Percentiles rank a stretch among this genome's conserved stretches.
phyloP scores from a whole-genome alignment of 2,797 vertebrate genomes.

The Morelia viridis region DNA sequence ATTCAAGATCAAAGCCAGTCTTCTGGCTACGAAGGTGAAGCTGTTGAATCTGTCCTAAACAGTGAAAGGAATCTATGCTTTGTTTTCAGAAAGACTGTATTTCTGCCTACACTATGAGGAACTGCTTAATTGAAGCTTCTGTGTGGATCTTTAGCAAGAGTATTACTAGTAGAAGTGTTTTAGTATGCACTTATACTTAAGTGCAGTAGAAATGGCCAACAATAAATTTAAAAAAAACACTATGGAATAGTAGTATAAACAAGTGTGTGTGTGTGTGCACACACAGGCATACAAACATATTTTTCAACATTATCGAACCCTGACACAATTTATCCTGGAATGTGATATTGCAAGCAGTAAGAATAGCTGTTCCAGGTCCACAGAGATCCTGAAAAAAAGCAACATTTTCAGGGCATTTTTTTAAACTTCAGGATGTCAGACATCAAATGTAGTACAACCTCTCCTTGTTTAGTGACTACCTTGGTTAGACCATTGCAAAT shows the following conservation, averaged over 20 bases:
- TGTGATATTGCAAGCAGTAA: background rate
- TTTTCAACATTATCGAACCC: background rate
- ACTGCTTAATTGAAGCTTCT: constrained; percentile 31
- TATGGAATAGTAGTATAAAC: background rate
- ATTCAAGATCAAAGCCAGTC: constrained; percentile 13
- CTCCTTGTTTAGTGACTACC: background rate
- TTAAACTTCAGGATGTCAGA: background rate
- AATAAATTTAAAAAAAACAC: background rate
- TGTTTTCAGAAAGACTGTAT: constrained; percentile 7
- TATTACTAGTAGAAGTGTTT: constrained; percentile 24
- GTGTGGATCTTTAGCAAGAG: constrained; percentile 32
- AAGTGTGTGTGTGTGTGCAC: background rate
- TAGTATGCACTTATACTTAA: background rate
- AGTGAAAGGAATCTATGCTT: constrained; percentile 3
- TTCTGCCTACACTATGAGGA: background rate
- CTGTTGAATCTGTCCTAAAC: constrained; percentile 29
- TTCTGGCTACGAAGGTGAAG: constrained; percentile 27
- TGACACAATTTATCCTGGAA: background rate
- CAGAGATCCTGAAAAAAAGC: background rate
- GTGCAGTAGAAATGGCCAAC: background rate
- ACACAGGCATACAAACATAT: background rate
- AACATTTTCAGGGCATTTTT: background rate
- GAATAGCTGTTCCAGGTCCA: background rate
- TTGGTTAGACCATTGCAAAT: background rate
- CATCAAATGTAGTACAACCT: background rate